These are phyloP conservation scores for Drosophila pectinifera DNA, from an alignment of 1,140 invertebrate species.

Conservation along the genomic window DNA sequence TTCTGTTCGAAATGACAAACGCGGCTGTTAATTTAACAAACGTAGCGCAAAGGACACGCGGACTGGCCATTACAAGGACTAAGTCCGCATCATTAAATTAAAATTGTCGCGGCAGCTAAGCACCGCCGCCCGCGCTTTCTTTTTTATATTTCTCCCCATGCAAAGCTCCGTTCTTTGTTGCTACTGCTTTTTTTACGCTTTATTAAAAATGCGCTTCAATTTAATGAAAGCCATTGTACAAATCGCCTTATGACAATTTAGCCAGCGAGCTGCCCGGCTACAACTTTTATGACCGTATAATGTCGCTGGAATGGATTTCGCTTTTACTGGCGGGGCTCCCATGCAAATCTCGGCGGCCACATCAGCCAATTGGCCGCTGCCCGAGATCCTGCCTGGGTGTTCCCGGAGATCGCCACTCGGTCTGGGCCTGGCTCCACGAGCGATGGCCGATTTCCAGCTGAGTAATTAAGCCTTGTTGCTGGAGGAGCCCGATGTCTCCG, in stretches of 20 bases:
- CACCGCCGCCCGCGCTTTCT: slow-evolving; percentile 18
- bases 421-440: slow-evolving; percentile 1
- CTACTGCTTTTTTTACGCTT: slow-evolving; percentile 61
- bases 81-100: slow-evolving; percentile 83
- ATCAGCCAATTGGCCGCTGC: slow-evolving; percentile 46
- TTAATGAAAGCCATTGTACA: slow-evolving; percentile 80
- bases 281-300: slow-evolving; percentile 78
- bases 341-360: slow-evolving; percentile 69
- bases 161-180: slow-evolving; percentile 49
- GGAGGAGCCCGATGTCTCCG: slow-evolving; percentile 28
- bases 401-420: slow-evolving; percentile 57
- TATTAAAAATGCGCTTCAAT: slow-evolving; percentile 80
- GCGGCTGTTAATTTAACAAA: slow-evolving; percentile 80
- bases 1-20: slow-evolving; percentile 66
- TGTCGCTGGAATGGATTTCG: slow-evolving; percentile 71
- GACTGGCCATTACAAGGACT: slow-evolving; percentile 81
- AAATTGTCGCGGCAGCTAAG: slow-evolving; percentile 75
- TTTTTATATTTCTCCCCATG: slow-evolving; percentile 25
- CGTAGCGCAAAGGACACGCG: slow-evolving; percentile 58
- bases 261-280: slow-evolving; percentile 54
- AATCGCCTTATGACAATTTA: slow-evolving; percentile 84
- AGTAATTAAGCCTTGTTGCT: slow-evolving; percentile 80
- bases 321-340: slow-evolving; percentile 45
- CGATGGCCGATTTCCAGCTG: slow-evolving; percentile 77
- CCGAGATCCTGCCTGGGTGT: slow-evolving; percentile 71